Percentiles rank a stretch among this genome's conserved stretches.
These are phyloP conservation scores for Nesometra sesokonis DNA, from an alignment of 35 echinoderm and acorn worm genomes.

Conservation along the genomic window DNA sequence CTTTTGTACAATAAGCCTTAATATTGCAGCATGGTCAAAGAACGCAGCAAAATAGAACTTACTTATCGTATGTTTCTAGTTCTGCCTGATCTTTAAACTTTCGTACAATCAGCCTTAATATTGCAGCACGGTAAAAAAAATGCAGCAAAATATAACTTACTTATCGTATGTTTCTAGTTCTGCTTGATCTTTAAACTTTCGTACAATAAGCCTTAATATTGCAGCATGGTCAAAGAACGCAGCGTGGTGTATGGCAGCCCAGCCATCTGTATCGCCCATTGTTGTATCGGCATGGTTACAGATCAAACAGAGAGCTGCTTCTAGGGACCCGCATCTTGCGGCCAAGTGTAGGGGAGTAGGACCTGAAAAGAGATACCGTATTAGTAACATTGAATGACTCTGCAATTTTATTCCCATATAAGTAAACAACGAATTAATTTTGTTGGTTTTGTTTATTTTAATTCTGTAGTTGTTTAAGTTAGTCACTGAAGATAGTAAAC, in stretches of 20 bases:
- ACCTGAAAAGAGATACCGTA: constrained; percentile 39
- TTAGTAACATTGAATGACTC: no score
- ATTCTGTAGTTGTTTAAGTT: no score
- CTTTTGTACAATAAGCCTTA: constrained; percentile 67
- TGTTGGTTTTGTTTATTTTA: no score
- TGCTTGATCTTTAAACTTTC: constrained; percentile 56
- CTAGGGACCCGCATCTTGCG: constrained; percentile 70
- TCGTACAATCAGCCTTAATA: constrained; percentile 64
- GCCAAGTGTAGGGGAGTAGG: constrained; percentile 78
- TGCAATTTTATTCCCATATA: no score
- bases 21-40: constrained; percentile 85
- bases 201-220: constrained; percentile 69
- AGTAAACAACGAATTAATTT: no score
- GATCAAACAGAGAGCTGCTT: constrained; percentile 69
- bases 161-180: constrained; percentile 83
- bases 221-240: constrained; percentile 91
- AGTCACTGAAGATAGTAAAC: no score
- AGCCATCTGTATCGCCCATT: constrained; percentile 64
- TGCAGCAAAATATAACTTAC: constrained; percentile 35
- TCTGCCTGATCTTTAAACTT: constrained; percentile 66
- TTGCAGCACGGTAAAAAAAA: constrained; percentile 92
- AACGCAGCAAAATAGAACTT: constrained; percentile 57
- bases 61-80: constrained; percentile 80
- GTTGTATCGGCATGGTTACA: constrained; percentile 68
- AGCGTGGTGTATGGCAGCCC: constrained; percentile 90